Base-by-base conservation (phyloP, 2,113 vertebrate species). In the Odontesthes bonariensis region DNA sequence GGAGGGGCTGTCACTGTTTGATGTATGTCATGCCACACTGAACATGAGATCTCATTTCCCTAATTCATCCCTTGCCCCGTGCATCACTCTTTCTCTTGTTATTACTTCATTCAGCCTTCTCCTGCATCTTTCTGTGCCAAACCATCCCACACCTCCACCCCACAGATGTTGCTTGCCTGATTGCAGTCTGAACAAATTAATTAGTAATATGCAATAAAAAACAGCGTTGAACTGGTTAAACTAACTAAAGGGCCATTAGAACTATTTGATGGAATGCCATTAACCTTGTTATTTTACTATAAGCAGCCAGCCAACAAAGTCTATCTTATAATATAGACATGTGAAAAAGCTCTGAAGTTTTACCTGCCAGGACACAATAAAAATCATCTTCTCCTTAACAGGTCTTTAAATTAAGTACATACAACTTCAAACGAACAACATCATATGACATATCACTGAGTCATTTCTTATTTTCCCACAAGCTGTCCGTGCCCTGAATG, bases 31-130 rank as follows among this genome's bases (percentile, higher is more conserved):
- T 69, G 65, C 84, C 65, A 68, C 68, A 63, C 72, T 76, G 69
- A 92, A 71, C 89, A 90, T 62, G 66, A 86, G 76, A 80, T 89
- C 92, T 94, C 81, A 93, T 92, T 87, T 91, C 75, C 57, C 88
- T 92, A 92, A 94, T 93, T 91, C 88, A 84, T n/a, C 66, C 62
- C 40, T 2, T 17, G 3, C 49, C 70, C 27, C 69, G 1, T 66
- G 38, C 63, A 79, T 46, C 53, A 69, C 61, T 73, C 59, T 61
- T 76, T 51, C 54, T 23, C 51, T 46, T 19, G 0, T 32, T 52
- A 52, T 53, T 66, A 63, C 70, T 73, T 60, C 54, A 55, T 57
- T 33, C 42, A 38, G 35, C 86, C 82, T 80, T 83, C 85, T 83
- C 82, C 68, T 46, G 13, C 3, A 16, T 12, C 38, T 12, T 40